phyloP scores from a whole-genome alignment of 2,113 vertebrate genomes.

The Cyprinodon variegatus region DNA sequence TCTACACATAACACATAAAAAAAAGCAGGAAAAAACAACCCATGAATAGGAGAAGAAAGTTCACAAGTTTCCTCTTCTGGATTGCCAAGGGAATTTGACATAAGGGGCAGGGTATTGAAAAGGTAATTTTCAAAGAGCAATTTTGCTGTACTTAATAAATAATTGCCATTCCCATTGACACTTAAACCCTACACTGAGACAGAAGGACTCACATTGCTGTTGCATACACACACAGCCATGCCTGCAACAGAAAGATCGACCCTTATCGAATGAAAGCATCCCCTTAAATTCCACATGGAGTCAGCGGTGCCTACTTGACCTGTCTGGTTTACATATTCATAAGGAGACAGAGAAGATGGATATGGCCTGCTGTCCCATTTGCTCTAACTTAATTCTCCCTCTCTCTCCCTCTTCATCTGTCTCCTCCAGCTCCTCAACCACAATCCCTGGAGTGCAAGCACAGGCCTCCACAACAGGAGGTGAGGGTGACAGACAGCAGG shows the following conservation, averaged over 20 bases:
- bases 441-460: slow-evolving; percentile 30
- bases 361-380: slow-evolving; percentile 55
- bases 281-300: slow-evolving; percentile 53
- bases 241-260: slow-evolving; percentile 37
- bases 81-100: slow-evolving; percentile 79
- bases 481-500: slow-evolving; percentile 64
- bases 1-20: slow-evolving; percentile 47
- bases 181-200: not conserved
- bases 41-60: not conserved
- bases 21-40: slow-evolving; percentile 12
- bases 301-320: slow-evolving; percentile 73
- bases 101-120: slow-evolving; percentile 70
- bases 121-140: slow-evolving; percentile 71
- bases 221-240: slow-evolving; percentile 7
- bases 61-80: slow-evolving; percentile 18
- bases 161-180: slow-evolving; percentile 57
- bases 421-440: not conserved
- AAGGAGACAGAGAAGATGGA: slow-evolving; percentile 62
- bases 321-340: slow-evolving; percentile 76
- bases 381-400: slow-evolving; percentile 49
- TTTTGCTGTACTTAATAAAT: slow-evolving; percentile 67
- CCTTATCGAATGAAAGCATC: slow-evolving; percentile 68
- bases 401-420: slow-evolving; percentile 35
- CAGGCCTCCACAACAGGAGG: slow-evolving; percentile 67
- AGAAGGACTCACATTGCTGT: slow-evolving; percentile 9